phyloP scores from a whole-genome alignment of 2,888 invertebrate genomes.

The Hypomecis punctinalis region DNA sequence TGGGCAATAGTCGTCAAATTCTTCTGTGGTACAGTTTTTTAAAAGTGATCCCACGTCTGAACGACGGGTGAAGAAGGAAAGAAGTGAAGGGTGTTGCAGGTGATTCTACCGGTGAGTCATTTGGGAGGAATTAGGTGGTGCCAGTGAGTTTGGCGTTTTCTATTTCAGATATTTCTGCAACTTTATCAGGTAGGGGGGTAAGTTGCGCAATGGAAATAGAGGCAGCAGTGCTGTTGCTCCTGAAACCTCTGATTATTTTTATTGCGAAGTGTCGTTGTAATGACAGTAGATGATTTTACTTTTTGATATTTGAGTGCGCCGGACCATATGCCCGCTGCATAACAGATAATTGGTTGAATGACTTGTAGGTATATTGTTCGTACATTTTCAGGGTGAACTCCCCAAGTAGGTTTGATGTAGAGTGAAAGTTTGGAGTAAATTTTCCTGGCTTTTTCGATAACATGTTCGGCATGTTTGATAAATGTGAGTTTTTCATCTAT shows the following conservation, averaged over 20 bases:
- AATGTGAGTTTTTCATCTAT: neutral
- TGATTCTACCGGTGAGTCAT: too few species aligned
- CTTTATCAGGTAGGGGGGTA: conserved; percentile 1
- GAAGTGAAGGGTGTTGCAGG: too few species aligned
- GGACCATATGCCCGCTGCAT: neutral
- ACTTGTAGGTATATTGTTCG: neutral
- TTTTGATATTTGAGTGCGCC: neutral
- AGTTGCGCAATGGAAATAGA: conserved; percentile 6
- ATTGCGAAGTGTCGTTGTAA: conserved; percentile 8
- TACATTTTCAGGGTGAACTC: conserved; percentile 15
- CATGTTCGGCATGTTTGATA: neutral
- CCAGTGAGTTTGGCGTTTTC: neutral
- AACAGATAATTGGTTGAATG: conserved; percentile 7
- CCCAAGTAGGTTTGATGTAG: conserved; percentile 20
- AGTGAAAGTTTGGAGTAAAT: neutral
- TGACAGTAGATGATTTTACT: neutral
- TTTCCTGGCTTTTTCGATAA: neutral
- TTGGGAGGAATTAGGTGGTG: too few species aligned
- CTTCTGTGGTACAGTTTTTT: too few species aligned
- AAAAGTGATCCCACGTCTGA: too few species aligned
- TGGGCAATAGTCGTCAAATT: too few species aligned
- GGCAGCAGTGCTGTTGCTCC: conserved; percentile 6
- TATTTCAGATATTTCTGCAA: neutral
- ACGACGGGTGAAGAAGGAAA: too few species aligned
- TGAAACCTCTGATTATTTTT: conserved; percentile 16